phyloP scores from a whole-genome alignment of 2,113 vertebrate genomes.

The Dasyornis broadbenti region DNA sequence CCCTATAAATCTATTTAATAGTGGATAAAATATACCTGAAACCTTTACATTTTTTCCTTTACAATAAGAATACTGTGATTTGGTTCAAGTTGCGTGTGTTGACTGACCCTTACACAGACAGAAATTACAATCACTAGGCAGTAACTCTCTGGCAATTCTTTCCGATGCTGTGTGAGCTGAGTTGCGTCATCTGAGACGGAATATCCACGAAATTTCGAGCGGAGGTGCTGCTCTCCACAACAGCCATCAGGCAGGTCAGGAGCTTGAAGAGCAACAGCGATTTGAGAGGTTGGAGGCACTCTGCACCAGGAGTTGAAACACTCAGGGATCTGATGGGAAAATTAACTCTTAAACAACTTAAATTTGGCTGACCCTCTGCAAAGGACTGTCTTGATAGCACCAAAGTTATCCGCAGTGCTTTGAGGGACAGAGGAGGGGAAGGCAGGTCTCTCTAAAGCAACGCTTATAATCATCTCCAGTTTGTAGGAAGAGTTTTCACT shows the following conservation, averaged over 20 bases:
- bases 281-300: not conserved
- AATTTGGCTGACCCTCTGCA: not conserved
- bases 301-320: not conserved
- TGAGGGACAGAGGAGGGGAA: not conserved
- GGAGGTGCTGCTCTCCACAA: not conserved
- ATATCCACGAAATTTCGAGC: not conserved
- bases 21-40: not conserved
- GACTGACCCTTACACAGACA: not conserved
- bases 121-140: not conserved
- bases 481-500: not conserved
- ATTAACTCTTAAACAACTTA: not conserved
- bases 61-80: not conserved
- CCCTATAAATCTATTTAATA: not conserved
- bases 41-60: not conserved
- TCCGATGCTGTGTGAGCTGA: not conserved
- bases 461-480: not conserved
- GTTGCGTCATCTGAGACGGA: not conserved
- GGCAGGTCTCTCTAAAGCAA: not conserved
- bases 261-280: not conserved
- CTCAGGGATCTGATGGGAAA: not conserved
- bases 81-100: conserved; percentile 13
- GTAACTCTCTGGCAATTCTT: not conserved
- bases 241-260: not conserved
- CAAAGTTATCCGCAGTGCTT: not conserved
- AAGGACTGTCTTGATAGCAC: not conserved